phyloP scores from a whole-genome alignment of 2,888 invertebrate species.

The Pterostichus madidus region DNA sequence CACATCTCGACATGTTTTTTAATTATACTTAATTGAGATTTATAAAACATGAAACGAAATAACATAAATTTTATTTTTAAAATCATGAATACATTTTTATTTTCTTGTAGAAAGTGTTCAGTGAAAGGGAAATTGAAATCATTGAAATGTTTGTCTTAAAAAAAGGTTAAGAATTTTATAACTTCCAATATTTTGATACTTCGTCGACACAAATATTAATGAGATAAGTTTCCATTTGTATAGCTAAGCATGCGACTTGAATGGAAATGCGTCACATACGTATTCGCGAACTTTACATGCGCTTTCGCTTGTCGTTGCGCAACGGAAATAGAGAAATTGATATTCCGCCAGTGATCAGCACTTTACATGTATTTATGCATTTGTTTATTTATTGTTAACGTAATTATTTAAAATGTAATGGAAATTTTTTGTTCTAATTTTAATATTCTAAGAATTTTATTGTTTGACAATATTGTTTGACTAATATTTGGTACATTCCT shows the following conservation, averaged over 20 bases:
- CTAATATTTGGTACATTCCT: not conserved
- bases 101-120: no score
- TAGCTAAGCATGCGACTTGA: constrained; percentile 7
- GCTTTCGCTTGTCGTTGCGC: constrained; percentile 47
- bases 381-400: constrained; percentile 35
- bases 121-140: no score
- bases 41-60: no score
- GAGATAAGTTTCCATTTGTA: constrained; percentile 27
- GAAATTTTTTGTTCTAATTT: not conserved
- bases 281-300: constrained; percentile 15
- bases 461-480: not conserved
- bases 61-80: no score
- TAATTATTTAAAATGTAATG: constrained; percentile 25
- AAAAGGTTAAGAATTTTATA: no score
- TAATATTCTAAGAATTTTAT: not conserved
- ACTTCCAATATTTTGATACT: not conserved
- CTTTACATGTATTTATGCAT: constrained; percentile 1
- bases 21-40: no score
- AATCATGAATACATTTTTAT: no score
- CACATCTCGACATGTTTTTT: not conserved
- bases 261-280: constrained; percentile 23
- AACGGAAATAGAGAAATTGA: constrained; percentile 59
- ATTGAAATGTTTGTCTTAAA: no score
- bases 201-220: not conserved
- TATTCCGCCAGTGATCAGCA: constrained; percentile 31